These are phyloP conservation scores for Notoglanidium macrostoma DNA, from an alignment of 2,797 vertebrate genomes.

Conservation along the genomic window DNA sequence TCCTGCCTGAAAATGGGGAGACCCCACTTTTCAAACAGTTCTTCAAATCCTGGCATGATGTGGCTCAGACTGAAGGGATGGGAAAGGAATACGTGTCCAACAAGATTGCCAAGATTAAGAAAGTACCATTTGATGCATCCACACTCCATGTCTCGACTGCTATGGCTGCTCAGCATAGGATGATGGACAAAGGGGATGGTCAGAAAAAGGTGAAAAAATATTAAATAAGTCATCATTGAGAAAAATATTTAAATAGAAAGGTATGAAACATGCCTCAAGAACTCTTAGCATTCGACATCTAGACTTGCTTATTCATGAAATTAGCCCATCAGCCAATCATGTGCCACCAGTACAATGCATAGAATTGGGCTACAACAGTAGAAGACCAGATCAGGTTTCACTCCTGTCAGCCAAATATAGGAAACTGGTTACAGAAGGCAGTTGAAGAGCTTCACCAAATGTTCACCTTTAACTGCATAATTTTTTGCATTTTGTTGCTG, in stretches of 20 bases:
- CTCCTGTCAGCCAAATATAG: background rate
- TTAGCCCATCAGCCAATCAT: background rate
- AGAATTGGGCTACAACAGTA: background rate
- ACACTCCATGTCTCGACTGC: conserved; percentile 63
- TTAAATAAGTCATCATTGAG: background rate
- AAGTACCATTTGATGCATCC: conserved; percentile 68
- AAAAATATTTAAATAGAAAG: background rate
- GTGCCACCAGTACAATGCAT: background rate
- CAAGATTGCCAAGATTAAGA: conserved; percentile 68
- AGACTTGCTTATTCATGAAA: background rate
- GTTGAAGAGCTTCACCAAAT: background rate
- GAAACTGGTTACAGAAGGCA: background rate
- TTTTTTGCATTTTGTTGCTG: background rate
- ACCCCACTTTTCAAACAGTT: conserved; percentile 75
- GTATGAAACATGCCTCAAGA: background rate
- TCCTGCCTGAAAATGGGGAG: conserved; percentile 69
- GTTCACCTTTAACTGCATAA: background rate
- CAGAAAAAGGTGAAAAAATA: conserved; percentile 64
- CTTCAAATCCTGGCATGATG: conserved; percentile 68
- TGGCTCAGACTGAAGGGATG: conserved; percentile 63
- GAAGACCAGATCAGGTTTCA: background rate
- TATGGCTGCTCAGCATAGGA: conserved; percentile 73
- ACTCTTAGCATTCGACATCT: too few species aligned
- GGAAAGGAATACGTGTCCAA: conserved; percentile 63
- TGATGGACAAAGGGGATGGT: conserved; percentile 71